A percentile compares a stretch with the other conserved stretches of the same genome.
Conservation (phyloP, 2,888 invertebrate genomes). For the Conchocele bisecta region DNA sequence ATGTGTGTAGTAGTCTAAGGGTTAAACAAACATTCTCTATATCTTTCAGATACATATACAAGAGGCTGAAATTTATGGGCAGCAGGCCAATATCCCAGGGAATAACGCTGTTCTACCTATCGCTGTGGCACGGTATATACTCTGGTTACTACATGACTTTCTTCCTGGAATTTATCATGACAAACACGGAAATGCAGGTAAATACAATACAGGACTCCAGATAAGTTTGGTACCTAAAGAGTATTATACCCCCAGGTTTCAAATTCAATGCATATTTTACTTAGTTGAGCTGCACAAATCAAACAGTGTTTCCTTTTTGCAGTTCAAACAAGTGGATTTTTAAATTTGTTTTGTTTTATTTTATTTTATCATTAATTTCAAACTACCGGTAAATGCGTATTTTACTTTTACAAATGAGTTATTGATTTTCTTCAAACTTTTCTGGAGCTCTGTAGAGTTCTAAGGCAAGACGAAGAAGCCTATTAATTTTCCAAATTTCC, state of each 20-base stretch:
- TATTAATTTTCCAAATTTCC: too few species aligned
- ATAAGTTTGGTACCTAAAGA: neutral
- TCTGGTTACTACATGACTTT: conserved; percentile 97
- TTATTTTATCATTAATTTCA: too few species aligned
- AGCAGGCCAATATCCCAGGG: conserved; percentile 91
- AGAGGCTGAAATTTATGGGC: conserved; percentile 94
- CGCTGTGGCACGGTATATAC: conserved; percentile 98
- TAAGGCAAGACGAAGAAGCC: too few species aligned
- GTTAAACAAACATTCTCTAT: too few species aligned
- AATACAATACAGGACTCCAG: conserved; percentile 7
- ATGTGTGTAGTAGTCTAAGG: too few species aligned
- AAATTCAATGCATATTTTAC: neutral
- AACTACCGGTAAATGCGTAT: too few species aligned
- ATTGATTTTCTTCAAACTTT: too few species aligned
- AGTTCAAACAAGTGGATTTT: neutral
- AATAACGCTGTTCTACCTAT: conserved; percentile 92
- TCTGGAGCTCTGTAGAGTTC: too few species aligned
- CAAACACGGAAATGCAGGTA: conserved; percentile 78
- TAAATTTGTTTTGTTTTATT: too few species aligned
- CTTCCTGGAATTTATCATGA: conserved; percentile 91
- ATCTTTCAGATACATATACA: conserved; percentile 95
- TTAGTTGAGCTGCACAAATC: neutral
- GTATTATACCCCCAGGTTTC: neutral
- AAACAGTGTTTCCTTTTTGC: neutral
- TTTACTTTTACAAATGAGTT: too few species aligned